Evolutionary conservation across 2,888 invertebrate genomes (phyloP).

Genomic region (Nineta flava): DNA sequence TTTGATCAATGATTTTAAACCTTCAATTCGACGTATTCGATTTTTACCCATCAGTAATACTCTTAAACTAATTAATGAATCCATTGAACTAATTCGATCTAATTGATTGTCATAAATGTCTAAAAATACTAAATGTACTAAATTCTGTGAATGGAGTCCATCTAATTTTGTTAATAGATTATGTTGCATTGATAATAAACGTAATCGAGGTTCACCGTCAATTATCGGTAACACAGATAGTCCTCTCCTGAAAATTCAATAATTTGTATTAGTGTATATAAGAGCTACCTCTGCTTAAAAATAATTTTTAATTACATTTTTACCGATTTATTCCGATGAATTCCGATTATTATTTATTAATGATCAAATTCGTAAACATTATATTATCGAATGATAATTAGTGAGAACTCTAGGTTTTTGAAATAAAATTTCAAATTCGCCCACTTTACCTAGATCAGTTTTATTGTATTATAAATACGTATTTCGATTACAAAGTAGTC

Average conservation of each 20-base stretch:
- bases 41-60: constrained; percentile 87
- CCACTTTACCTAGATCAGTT: no score
- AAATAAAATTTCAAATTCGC: no score
- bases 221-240: constrained; percentile 70
- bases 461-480: no score
- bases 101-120: constrained; percentile 92
- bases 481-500: no score
- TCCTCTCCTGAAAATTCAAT: constrained; percentile 40
- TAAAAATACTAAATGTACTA: constrained; percentile 73
- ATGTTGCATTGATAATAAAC: constrained; percentile 80
- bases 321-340: no score
- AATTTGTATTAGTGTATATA: no score
- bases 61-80: constrained; percentile 59
- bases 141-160: constrained; percentile 32
- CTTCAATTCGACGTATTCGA: constrained; percentile 66
- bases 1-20: constrained; percentile 51
- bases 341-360: no score
- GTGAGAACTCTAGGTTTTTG: no score
- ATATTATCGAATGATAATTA: no score
- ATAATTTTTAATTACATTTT: no score
- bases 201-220: constrained; percentile 62
- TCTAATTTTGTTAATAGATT: constrained; percentile 69
- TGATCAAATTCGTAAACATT: no score
- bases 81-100: constrained; percentile 66
- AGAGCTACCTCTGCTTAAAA: no score